Evolutionary conservation across 2,888 invertebrate genomes (phyloP).

Genomic region (Metopia argyrocephala): DNA sequence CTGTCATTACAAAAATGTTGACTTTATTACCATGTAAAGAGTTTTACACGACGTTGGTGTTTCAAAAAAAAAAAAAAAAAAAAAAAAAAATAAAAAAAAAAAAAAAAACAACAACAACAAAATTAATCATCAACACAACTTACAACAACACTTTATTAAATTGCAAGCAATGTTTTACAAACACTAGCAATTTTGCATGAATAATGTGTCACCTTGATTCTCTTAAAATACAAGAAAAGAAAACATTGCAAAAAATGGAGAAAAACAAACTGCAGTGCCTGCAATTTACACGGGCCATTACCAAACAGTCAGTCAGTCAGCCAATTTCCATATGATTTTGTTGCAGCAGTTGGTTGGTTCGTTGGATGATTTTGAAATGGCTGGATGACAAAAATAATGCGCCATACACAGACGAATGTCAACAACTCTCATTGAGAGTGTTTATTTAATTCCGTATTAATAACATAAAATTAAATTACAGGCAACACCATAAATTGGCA

Average conservation of each 20-base stretch:
- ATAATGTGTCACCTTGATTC: conserved; percentile 43
- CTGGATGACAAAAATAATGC: conserved; percentile 24
- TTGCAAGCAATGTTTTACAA: conserved; percentile 1
- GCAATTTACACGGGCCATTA: conserved; percentile 57
- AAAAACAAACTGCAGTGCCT: conserved; percentile 26
- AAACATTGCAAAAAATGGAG: not conserved
- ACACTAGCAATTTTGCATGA: conserved; percentile 41
- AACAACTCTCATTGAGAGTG: conserved; percentile 1
- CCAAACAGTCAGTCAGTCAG: not conserved
- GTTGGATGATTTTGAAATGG: not conserved
- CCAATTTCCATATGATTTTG: not conserved
- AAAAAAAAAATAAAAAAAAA: not conserved
- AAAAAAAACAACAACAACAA: too few species aligned
- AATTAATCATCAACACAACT: too few species aligned
- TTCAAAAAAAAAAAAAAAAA: too few species aligned
- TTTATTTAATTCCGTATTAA: conserved; percentile 6
- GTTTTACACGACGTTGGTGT: conserved; percentile 20
- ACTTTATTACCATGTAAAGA: conserved; percentile 43
- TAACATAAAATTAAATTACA: conserved; percentile 41
- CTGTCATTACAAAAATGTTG: conserved; percentile 37
- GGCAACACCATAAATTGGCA: conserved; percentile 3
- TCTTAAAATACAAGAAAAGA: conserved; percentile 23
- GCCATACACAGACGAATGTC: conserved; percentile 36
- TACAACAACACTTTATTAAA: conserved; percentile 13
- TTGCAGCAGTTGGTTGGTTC: not conserved